These are phyloP conservation scores for Rhopalosiphum padi DNA, from an alignment of 1,140 invertebrate species.

Conservation along the genomic window DNA sequence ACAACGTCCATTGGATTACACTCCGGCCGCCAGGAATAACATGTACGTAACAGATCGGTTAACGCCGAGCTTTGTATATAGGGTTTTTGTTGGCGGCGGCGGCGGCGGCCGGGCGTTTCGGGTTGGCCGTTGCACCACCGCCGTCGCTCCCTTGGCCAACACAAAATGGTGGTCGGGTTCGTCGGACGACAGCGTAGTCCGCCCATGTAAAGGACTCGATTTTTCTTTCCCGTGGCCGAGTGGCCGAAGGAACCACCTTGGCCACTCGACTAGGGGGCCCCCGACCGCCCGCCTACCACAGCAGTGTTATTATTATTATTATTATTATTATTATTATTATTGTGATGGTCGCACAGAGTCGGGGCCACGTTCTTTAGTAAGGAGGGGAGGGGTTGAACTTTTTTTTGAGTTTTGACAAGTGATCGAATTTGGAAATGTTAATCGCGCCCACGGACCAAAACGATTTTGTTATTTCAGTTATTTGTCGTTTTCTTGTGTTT, in stretches of 20 bases:
- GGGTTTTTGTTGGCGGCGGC: not conserved
- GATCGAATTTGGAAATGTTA: not conserved
- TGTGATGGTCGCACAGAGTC: not conserved
- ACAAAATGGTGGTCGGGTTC: constrained; percentile 68
- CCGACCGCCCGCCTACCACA: not conserved
- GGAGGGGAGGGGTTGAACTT: not conserved
- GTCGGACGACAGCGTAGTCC: not conserved
- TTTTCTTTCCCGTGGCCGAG: not conserved
- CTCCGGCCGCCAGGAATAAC: constrained; percentile 63
- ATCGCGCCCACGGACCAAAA: not conserved
- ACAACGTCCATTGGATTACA: constrained; percentile 45
- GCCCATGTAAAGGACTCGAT: not conserved
- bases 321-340: constrained; percentile 33
- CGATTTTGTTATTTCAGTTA: not conserved
- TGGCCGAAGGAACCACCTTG: not conserved
- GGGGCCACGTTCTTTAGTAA: not conserved
- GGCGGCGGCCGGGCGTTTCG: constrained; percentile 10
- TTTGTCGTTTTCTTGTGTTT: not conserved
- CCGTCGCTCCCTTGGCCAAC: constrained; percentile 67
- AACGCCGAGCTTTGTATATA: not conserved
- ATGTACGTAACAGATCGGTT: constrained; percentile 64
- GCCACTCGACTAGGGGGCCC: not conserved
- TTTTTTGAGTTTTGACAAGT: not conserved
- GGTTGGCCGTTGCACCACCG: constrained; percentile 63
- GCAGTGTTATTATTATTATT: not conserved